Conservation (phyloP, 2,113 vertebrate genomes). For the Leptodactylus fuscus region DNA sequence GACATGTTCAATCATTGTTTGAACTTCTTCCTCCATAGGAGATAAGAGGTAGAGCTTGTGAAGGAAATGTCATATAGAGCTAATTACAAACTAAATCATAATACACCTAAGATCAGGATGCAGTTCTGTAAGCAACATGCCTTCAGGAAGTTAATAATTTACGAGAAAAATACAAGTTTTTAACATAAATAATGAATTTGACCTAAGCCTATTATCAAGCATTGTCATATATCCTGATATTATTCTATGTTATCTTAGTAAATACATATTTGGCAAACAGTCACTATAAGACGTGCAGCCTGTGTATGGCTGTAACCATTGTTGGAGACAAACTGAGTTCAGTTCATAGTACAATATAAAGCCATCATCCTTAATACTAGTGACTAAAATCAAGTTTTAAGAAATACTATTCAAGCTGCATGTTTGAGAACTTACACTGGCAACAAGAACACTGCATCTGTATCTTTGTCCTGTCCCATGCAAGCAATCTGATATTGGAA, state of each 20-base stretch:
- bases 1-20: conserved; percentile 20
- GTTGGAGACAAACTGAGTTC: not conserved
- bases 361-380: too few relatives aligned
- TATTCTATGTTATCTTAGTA: not conserved
- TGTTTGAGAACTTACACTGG: too few relatives aligned
- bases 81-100: not conserved
- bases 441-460: too few relatives aligned
- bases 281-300: not conserved
- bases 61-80: not conserved
- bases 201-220: not conserved
- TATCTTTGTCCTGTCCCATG: too few relatives aligned
- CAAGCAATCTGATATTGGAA: too few relatives aligned
- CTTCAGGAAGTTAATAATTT: not conserved
- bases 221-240: not conserved
- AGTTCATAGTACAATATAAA: not conserved
- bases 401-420: not conserved
- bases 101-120: not conserved
- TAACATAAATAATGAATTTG: not conserved
- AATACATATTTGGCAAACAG: not conserved
- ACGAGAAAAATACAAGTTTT: not conserved
- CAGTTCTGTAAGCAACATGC: not conserved
- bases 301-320: not conserved
- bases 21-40: not conserved
- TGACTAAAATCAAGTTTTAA: too few relatives aligned
- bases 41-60: conserved; percentile 5